Evolutionary conservation across 37 sponge, comb jelly and placozoan species (phyloP).

Genomic region (Halisarca cf. caerulea): DNA sequence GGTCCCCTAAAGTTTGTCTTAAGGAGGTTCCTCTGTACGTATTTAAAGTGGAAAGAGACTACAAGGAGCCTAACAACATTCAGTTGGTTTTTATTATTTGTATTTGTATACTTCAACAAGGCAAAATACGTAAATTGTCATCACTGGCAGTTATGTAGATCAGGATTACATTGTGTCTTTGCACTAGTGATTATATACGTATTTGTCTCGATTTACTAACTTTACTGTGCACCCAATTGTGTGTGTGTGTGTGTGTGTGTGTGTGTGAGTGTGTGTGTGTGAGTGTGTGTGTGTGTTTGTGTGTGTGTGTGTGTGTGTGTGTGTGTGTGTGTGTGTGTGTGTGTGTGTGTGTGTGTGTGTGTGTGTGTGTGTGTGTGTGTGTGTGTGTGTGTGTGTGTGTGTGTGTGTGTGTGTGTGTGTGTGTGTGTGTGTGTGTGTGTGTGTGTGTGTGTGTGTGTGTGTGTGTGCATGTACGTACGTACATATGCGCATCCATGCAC

Average conservation of each 20-base stretch:
- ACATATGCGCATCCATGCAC: not conserved
- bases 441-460: not conserved
- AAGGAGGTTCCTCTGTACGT: too few species aligned
- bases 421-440: not conserved
- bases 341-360: conserved; percentile 2
- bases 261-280: not conserved
- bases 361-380: not conserved
- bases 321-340: not conserved
- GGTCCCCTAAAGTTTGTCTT: too few species aligned
- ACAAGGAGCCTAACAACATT: too few species aligned
- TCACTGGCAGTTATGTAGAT: too few species aligned
- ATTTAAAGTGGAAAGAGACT: too few species aligned
- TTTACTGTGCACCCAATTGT: not conserved
- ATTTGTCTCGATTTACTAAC: not conserved
- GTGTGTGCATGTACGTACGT: not conserved
- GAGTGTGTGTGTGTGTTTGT: not conserved
- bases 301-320: not conserved
- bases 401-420: not conserved
- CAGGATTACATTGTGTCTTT: too few species aligned
- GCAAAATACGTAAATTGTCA: too few species aligned
- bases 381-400: not conserved
- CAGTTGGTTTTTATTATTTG: too few species aligned
- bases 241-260: not conserved
- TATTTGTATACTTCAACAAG: too few species aligned
- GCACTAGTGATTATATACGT: not conserved